Evolutionary conservation across 2,888 invertebrate genomes (phyloP), one percentile per base, ranked within the genome.

Genomic region (Xestia ashworthii): DNA sequence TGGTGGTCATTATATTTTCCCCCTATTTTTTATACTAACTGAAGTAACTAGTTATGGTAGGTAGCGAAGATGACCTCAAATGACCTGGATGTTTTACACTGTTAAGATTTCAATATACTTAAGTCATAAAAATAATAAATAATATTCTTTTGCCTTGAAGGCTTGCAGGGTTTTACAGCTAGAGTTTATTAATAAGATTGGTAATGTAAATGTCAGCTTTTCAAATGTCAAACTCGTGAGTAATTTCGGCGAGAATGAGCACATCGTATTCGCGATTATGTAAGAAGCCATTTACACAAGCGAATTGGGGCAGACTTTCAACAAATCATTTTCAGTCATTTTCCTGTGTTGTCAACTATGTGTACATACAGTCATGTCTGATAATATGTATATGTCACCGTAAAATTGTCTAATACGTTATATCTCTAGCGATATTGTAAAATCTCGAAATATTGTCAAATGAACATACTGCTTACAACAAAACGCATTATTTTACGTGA

Each of bases 211-310:
- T 67, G 65, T 67, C 73, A 81, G 75, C 58, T n/a, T 62, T 16
- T 38, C 53, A 81, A 81, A 81, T 81, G 81, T 65, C 85, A 80
- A 75, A 75, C 46, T 70, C 76, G 85, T 80, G 75, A 74, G 50
- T 78, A 64, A 72, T 74, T 68, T 71, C 69, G 60, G 86, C 1
- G 85, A 90, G 74, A 91, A 91, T 90, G 90, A 84, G 32, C 62
- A 53, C 19, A 68, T 85, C 68, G 60, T 58, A 71, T 48, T 60
- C 32, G 41, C 32, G 22, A 78, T 55, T n/a, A 46, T n/a, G 38
- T 48, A 66, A 32, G 84, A 69, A 75, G 25, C 65, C 25, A 69
- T 71, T 81, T 66, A 55, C 46, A 55, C 41, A 65, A 41, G 66
- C 38, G n/a, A 67, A 60, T 48, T 53, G 46, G 60, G 12, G 58